A percentile compares a stretch with the other conserved stretches of the same genome.
phyloP scores from a whole-genome alignment of 2,113 vertebrate genomes.

The Syrmaticus mikado region DNA sequence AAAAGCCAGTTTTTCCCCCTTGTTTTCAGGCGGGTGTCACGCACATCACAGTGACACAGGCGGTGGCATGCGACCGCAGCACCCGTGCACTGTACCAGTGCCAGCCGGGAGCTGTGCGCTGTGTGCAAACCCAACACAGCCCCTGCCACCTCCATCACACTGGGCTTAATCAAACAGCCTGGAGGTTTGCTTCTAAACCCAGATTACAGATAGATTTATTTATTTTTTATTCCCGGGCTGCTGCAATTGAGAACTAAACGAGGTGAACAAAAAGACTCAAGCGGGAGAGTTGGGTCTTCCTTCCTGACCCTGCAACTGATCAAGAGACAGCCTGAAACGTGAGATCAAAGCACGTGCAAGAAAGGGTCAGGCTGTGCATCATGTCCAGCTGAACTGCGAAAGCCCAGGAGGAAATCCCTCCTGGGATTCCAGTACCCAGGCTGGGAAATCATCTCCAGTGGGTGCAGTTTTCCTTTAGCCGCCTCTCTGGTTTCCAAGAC shows the following conservation, averaged over 20 bases:
- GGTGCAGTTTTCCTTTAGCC: neutral
- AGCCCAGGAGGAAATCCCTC: conserved; percentile 17
- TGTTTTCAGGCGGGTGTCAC: neutral
- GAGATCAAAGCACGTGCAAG: neutral
- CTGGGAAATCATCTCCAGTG: neutral
- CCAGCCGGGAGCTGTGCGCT: rapidly evolving
- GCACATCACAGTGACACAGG: neutral
- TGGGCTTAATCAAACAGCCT: conserved; percentile 22
- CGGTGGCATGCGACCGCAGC: neutral
- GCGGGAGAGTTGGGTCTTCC: neutral
- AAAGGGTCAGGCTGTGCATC: neutral
- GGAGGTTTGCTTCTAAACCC: neutral
- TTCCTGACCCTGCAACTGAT: neutral
- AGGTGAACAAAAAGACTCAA: neutral
- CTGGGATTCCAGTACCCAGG: neutral
- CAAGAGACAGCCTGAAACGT: neutral
- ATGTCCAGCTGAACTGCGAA: conserved; percentile 35
- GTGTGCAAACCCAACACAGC: neutral
- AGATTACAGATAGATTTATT: neutral
- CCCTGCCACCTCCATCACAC: neutral
- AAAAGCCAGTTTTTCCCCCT: neutral
- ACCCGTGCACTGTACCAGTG: rapidly evolving
- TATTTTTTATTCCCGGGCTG: neutral
- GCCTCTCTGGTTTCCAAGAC: conserved; percentile 20
- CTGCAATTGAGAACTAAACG: neutral